These are phyloP conservation scores for Semibalanus balanoides DNA, from an alignment of 1,140 invertebrate species.

Conservation along the genomic window DNA sequence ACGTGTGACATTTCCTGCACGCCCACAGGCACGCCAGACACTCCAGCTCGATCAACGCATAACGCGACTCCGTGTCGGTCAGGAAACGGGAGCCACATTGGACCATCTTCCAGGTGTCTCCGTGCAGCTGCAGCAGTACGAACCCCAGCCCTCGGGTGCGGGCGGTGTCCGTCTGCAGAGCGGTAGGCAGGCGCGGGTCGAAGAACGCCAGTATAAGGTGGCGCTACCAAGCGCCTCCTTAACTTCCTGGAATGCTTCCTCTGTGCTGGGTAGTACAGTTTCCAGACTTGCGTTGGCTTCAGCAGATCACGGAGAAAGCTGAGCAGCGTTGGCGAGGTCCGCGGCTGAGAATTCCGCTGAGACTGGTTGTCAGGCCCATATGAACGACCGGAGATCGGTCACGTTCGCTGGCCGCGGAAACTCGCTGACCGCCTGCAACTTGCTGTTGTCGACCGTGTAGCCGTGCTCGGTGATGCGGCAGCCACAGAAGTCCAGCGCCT, in stretches of 20 bases:
- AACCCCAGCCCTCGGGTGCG: conserved; percentile 16
- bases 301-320: conserved; percentile 18
- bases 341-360: conserved; percentile 13
- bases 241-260: conserved; percentile 14
- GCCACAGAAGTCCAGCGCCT: conserved; percentile 10
- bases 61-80: conserved; percentile 11
- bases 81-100: conserved; percentile 13
- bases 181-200: conserved; percentile 10
- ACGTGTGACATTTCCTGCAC: conserved; percentile 14
- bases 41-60: conserved; percentile 19
- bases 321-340: conserved; percentile 11
- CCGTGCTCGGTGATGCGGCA: conserved; percentile 8
- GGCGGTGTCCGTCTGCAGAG: conserved; percentile 17
- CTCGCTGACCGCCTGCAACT: background rate
- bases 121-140: conserved; percentile 15
- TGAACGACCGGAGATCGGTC: conserved; percentile 17
- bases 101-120: conserved; percentile 16
- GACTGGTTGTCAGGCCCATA: conserved; percentile 14
- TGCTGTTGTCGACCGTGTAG: conserved; percentile 8
- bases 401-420: conserved; percentile 15
- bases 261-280: conserved; percentile 16
- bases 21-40: conserved; percentile 14
- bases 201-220: conserved; percentile 15
- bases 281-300: conserved; percentile 10
- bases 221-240: conserved; percentile 13